These are phyloP conservation scores for Empidonax alnorum DNA, from an alignment of 2,113 vertebrate genomes.

Conservation along the genomic window DNA sequence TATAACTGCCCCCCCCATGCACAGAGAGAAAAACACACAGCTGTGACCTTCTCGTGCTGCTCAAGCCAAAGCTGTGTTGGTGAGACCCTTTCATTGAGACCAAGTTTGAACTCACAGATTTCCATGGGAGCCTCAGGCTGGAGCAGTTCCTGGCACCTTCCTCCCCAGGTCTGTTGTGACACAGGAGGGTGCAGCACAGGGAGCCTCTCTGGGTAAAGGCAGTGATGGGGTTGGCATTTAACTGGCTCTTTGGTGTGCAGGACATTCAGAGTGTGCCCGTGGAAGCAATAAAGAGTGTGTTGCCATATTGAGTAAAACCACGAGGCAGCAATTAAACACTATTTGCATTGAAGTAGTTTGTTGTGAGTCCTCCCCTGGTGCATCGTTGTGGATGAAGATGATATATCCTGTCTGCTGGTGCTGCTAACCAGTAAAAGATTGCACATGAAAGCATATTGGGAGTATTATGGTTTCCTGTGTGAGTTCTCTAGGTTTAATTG, in stretches of 20 bases:
- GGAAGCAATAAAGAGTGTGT: neutral
- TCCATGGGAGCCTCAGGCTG: fast-evolving
- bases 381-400: neutral
- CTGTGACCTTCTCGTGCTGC: neutral
- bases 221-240: neutral
- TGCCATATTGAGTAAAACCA: conserved; percentile 18
- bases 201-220: neutral
- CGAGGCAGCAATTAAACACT: neutral
- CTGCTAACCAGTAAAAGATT: neutral
- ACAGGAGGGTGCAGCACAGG: neutral
- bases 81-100: fast-evolving
- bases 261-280: neutral
- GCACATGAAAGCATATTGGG: neutral
- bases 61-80: neutral
- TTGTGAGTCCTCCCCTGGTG: neutral
- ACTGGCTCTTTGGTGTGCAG: neutral
- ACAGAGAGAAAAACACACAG: fast-evolving
- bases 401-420: neutral
- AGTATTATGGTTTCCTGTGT: neutral
- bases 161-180: neutral
- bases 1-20: fast-evolving
- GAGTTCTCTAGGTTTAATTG: neutral
- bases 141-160: neutral
- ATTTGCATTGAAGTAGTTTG: neutral
- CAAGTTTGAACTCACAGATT: neutral